Evolutionary conservation across 2,113 vertebrate genomes (phyloP), one percentile per base, ranked within the genome.

Genomic region (Brachyistius frenatus): DNA sequence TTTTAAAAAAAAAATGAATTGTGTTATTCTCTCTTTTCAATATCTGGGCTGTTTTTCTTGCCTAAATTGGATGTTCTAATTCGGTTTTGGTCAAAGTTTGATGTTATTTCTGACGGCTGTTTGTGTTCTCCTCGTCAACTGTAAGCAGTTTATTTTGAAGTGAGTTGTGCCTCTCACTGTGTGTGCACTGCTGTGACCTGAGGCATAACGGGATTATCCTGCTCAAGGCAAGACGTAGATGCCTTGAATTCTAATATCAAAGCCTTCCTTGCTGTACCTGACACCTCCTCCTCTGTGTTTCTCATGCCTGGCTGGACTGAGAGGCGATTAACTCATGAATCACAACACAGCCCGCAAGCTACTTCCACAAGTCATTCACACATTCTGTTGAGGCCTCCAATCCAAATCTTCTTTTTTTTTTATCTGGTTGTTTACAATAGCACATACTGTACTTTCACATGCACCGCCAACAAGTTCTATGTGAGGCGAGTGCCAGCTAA

Each of bases 211-310:
- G 86, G 87, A 93, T 92, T 93, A 91, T 93, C 87, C 83, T 75
- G 83, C 89, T 93, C 81, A 65, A 80, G 78, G 85, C 81, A 66
- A 91, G 72, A 85, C 52, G 67, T 52, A 72, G 84, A 88, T 85
- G 88, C 68, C 81, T 88, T 76, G 84, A 93, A 92, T 90, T 91
- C 81, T 87, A 83, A 89, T 92, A 89, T 90, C 80, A 90, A 91
- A 83, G 73, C 87, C 78, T 84, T 85, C 80, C 82, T 86, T 6
- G 52, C 76, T 75, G 79, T 89, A 86, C 87, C 88, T 88, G 84
- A 87, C 84, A 80, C 72, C 65, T 77, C 78, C 76, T 80, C 46
- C 73, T 84, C 66, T 72, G 55, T 85, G 65, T 86, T 88, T 86
- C 87, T 85, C 72, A 81, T 82, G 83, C 84, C 77, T 81, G 89